Percentiles rank a stretch among this genome's conserved stretches.
Conservation (phyloP, 2,797 vertebrate species). For the Syngnathus acus region DNA sequence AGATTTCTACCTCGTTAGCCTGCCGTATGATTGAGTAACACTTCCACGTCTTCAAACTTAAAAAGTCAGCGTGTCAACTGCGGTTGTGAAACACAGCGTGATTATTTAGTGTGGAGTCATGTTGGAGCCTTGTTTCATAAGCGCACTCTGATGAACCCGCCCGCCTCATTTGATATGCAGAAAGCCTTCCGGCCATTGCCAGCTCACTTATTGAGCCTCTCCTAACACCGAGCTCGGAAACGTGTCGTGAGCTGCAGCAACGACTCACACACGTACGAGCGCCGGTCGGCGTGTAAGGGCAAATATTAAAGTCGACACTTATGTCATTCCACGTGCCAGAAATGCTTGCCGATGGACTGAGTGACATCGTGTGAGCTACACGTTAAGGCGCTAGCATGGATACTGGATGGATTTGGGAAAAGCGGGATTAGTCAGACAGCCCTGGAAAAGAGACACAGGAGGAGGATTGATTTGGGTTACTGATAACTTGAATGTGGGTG, state of each 20-base stretch:
- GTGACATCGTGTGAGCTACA: conserved; percentile 2
- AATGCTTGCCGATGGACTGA: conserved; percentile 11
- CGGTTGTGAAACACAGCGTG: conserved; percentile 38
- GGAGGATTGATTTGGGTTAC: not conserved
- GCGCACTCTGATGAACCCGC: conserved; percentile 23
- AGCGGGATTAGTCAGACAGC: not conserved
- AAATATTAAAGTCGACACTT: conserved; percentile 45
- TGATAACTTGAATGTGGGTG: not conserved
- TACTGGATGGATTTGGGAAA: not conserved
- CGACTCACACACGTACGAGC: not conserved
- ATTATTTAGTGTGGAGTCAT: conserved; percentile 17
- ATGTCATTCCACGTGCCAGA: conserved; percentile 43
- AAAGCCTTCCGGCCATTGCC: conserved; percentile 26
- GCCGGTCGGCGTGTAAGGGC: conserved; percentile 42
- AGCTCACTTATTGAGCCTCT: conserved; percentile 27
- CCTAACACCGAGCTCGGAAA: conserved; percentile 35
- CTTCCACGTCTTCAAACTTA: not conserved
- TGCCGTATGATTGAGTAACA: too few species aligned
- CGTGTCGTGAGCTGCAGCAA: conserved; percentile 30
- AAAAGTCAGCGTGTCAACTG: not conserved
- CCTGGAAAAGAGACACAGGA: conserved; percentile 10
- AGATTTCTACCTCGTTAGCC: too few species aligned
- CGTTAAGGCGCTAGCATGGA: conserved; percentile 2
- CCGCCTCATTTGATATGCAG: conserved; percentile 44
- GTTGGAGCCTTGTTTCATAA: conserved; percentile 36